Evolutionary conservation across 2,797 vertebrate genomes (phyloP).

Genomic region (Valencia hispanica): DNA sequence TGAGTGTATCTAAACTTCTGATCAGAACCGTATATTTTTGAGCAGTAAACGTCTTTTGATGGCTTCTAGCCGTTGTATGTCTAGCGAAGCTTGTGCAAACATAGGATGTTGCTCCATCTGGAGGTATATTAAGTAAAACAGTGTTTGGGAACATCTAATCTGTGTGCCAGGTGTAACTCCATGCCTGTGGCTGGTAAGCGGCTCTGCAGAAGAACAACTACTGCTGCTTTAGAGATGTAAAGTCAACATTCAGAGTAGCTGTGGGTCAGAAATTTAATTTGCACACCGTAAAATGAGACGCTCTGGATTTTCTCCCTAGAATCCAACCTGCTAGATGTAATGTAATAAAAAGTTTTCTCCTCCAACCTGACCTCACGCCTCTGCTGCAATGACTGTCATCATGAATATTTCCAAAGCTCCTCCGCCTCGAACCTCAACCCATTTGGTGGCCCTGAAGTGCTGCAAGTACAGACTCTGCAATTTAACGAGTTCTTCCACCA

Average conservation of each 20-base stretch:
- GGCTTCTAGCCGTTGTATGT: neutral
- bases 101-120: neutral
- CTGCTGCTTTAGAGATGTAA: neutral
- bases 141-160: conserved; percentile 8
- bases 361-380: conserved; percentile 2
- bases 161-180: neutral
- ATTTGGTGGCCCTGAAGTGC: neutral
- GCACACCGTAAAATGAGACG: neutral
- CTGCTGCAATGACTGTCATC: conserved; percentile 1
- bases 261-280: conserved; percentile 8
- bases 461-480: neutral
- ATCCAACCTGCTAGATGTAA: neutral
- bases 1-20: neutral
- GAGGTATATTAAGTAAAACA: neutral
- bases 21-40: neutral
- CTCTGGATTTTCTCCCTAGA: neutral
- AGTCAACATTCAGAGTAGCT: neutral
- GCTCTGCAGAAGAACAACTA: neutral
- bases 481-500: neutral
- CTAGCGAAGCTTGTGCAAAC: neutral
- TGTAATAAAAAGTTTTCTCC: conserved; percentile 1
- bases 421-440: neutral
- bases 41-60: neutral
- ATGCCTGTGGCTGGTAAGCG: neutral
- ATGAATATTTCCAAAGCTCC: conserved; percentile 4